phyloP scores from a whole-genome alignment of 2,113 vertebrate genomes.

The Myiagra hebetior region DNA sequence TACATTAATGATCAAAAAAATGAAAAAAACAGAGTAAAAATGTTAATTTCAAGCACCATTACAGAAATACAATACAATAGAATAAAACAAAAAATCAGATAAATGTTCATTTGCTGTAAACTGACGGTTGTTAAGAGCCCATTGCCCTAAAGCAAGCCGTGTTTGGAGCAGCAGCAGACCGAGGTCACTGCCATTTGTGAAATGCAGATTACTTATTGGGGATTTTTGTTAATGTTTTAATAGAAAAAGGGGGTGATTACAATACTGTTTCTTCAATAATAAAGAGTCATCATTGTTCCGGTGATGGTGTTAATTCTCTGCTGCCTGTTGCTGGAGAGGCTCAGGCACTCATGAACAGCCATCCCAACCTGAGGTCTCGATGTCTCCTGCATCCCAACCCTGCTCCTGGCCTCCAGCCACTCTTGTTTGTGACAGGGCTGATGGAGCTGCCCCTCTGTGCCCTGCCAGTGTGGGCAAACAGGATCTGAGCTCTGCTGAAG shows the following conservation, averaged over 20 bases:
- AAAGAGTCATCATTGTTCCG: neutral
- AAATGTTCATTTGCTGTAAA: constrained; percentile 45
- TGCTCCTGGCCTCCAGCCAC: neutral
- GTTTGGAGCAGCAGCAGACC: neutral
- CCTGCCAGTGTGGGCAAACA: neutral
- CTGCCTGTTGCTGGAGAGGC: neutral
- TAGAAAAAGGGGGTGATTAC: neutral
- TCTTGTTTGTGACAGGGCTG: neutral
- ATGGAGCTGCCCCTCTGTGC: neutral
- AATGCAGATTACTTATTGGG: constrained; percentile 9
- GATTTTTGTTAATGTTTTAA: constrained; percentile 27
- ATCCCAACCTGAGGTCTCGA: neutral
- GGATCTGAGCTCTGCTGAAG: neutral
- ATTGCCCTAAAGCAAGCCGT: constrained; percentile 37
- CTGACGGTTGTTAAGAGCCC: constrained; percentile 10
- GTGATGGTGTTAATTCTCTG: neutral
- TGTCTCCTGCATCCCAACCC: neutral
- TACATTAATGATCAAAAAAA: constrained; percentile 44
- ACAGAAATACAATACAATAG: constrained; percentile 55
- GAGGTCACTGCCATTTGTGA: constrained; percentile 35
- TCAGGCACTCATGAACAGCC: neutral
- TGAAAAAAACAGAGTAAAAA: neutral
- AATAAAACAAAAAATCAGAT: constrained; percentile 27
- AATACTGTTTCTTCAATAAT: neutral
- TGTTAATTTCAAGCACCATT: constrained; percentile 63